Base-by-base conservation (phyloP, 2,113 vertebrate genomes). In the Paramormyrops kingsleyae region DNA sequence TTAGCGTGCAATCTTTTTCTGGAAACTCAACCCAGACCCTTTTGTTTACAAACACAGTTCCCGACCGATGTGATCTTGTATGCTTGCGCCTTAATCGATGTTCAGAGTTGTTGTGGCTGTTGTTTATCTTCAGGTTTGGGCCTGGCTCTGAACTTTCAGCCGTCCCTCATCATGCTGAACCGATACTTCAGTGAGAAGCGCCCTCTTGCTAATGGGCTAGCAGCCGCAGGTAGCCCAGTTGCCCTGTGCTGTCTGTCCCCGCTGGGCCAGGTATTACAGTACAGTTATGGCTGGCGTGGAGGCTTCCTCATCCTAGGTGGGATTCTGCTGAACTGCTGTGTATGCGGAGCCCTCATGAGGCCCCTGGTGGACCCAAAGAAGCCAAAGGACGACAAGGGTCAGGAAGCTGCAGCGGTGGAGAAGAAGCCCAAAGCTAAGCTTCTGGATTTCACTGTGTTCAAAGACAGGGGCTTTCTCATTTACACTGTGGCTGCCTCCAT, bases 81-180 rank as follows among this genome's bases (percentile, higher is more conserved):
- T 56, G 12, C 19, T 50, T 66, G 5, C 21, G 5, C 42, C 49
- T 44, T 42, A 74, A 70, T 31, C n/a, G 21, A 88, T n/a, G 39
- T 27, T 66, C 87, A 59, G n/a, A 74, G 87, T 46, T 53, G 31
- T 88, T 21, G 17, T 52, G 47, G 5, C 35, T 50, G 27, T 31
- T 89, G 77, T 83, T 70, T 88, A 1, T 91, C 83, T 53, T 10
- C 93, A 99, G 98, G 98, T 95, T 91, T 99, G 95, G 98, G 98
- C 13, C 93, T 99, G 91, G 97, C 98, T 0, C 94, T 99, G 88
- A 99, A 99, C 93, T 99, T 99, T 92, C 98, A 99, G 94, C 98
- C 98, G 1, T 98, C 98, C 0, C 97, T 99, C 83, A 99, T 99
- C 91, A 99, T 99, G 98, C 94, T 99, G 87, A 99, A 99, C 93